phyloP scores from a whole-genome alignment of 2,797 vertebrate species.

The Epinephelus malabaricus region DNA sequence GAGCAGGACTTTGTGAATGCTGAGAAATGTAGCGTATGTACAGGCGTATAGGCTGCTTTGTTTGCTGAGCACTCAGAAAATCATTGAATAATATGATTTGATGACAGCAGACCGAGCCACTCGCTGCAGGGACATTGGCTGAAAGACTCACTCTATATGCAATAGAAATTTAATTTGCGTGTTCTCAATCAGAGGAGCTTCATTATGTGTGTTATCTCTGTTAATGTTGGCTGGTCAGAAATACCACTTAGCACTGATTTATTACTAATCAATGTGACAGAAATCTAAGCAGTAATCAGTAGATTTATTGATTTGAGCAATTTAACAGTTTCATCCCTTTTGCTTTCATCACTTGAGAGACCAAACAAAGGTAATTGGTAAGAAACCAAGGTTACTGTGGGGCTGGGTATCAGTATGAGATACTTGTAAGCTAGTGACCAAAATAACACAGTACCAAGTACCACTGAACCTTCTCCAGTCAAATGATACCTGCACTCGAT shows the following conservation, averaged over 20 bases:
- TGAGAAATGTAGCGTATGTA: conserved; percentile 20
- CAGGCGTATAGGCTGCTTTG: conserved; percentile 39
- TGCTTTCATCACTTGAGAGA: conserved; percentile 46
- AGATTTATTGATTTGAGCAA: neutral
- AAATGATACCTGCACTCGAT: too few species aligned
- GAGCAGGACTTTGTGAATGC: conserved; percentile 35
- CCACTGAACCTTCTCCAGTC: too few species aligned
- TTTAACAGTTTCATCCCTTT: conserved; percentile 5
- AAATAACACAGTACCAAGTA: too few species aligned
- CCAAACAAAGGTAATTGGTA: conserved; percentile 38
- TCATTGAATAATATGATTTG: conserved; percentile 35
- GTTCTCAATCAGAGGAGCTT: conserved; percentile 27
- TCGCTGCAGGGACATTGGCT: conserved; percentile 39
- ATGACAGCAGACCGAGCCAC: conserved; percentile 13
- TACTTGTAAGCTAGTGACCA: too few species aligned
- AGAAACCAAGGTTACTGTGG: conserved; percentile 1
- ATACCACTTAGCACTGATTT: conserved; percentile 12
- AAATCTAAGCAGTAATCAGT: conserved; percentile 10
- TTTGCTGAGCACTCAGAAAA: conserved; percentile 42
- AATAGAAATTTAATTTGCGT: conserved; percentile 37
- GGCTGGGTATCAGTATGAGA: too few species aligned
- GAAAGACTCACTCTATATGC: conserved; percentile 53
- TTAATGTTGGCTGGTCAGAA: conserved; percentile 14
- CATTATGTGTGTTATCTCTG: conserved; percentile 22
- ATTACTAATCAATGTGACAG: conserved; percentile 2